phyloP scores from a whole-genome alignment of 2,888 invertebrate genomes.

The Thera obeliscata region DNA sequence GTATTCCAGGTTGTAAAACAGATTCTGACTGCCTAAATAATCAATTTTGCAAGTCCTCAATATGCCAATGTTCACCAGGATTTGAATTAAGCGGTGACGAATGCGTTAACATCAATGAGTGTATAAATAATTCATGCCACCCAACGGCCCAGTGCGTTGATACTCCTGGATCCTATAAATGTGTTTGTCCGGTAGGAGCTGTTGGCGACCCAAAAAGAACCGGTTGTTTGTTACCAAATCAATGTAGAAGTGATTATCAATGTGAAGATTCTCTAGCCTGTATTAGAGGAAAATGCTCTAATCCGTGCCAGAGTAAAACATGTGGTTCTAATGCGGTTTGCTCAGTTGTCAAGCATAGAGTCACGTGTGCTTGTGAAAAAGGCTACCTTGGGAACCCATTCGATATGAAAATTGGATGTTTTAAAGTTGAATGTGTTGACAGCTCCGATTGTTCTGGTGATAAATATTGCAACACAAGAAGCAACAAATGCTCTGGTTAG shows the following conservation, averaged over 20 bases:
- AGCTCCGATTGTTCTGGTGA: constrained; percentile 90
- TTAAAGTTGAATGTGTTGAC: constrained; percentile 93
- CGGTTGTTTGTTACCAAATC: constrained; percentile 91
- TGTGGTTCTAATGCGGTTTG: constrained; percentile 93
- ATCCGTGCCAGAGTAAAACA: constrained; percentile 89
- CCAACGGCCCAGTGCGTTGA: constrained; percentile 91
- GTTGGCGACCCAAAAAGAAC: constrained; percentile 88
- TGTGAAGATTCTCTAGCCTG: constrained; percentile 92
- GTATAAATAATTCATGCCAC: constrained; percentile 91
- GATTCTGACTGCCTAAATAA: constrained; percentile 92
- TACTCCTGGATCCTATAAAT: constrained; percentile 91
- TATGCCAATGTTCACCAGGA: constrained; percentile 91
- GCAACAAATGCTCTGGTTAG: constrained; percentile 91
- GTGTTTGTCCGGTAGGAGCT: constrained; percentile 90
- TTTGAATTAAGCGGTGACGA: constrained; percentile 89
- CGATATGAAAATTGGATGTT: constrained; percentile 91
- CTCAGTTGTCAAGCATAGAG: constrained; percentile 88
- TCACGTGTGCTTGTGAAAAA: constrained; percentile 90
- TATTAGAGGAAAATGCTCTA: constrained; percentile 89
- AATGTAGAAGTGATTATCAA: constrained; percentile 89
- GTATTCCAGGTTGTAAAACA: constrained; percentile 92
- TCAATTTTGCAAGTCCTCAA: constrained; percentile 89
- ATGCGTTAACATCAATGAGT: constrained; percentile 94
- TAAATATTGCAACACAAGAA: constrained; percentile 89
- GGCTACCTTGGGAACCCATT: constrained; percentile 93